Conservation (phyloP, 1,140 invertebrate species). For the Drosophila sproati region DNA sequence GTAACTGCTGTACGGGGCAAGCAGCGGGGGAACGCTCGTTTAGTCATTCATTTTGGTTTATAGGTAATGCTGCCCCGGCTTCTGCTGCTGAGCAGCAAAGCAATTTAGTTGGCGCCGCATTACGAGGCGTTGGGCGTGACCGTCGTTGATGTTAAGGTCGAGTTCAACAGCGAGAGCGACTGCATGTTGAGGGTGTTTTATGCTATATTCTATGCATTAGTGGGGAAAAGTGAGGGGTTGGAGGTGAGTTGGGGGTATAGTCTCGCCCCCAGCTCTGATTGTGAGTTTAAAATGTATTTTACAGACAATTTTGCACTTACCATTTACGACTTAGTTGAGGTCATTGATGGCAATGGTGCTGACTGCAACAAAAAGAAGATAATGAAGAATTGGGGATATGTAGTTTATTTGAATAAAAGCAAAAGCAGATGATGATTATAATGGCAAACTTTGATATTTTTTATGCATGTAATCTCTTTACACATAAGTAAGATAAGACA, state of each 20-base stretch:
- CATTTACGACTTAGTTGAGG: slow-evolving; percentile 69
- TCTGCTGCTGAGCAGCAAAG: slow-evolving; percentile 53
- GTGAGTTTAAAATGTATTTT: slow-evolving; percentile 63
- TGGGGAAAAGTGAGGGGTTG: not conserved
- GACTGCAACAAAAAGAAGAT: slow-evolving; percentile 37
- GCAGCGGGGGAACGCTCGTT: slow-evolving; percentile 22
- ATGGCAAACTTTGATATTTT: not conserved
- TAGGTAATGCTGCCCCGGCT: slow-evolving; percentile 49
- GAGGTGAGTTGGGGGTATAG: not conserved
- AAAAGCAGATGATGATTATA: not conserved
- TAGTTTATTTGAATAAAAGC: not conserved
- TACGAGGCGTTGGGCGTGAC: slow-evolving; percentile 38
- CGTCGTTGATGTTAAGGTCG: slow-evolving; percentile 24
- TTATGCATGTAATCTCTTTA: not conserved
- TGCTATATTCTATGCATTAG: slow-evolving; percentile 4
- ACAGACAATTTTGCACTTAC: slow-evolving; percentile 72
- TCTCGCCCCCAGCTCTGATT: slow-evolving; percentile 12
- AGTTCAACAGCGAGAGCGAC: slow-evolving; percentile 4
- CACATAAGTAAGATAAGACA: too few species aligned
- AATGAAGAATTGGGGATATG: not conserved
- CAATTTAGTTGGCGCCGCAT: slow-evolving; percentile 65
- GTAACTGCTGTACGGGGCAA: not conserved
- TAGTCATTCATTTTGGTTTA: slow-evolving; percentile 78
- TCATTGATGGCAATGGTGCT: slow-evolving; percentile 46
- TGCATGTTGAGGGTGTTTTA: slow-evolving; percentile 13